Percentiles rank a stretch among this genome's conserved stretches.
Conservation (phyloP, 2,888 invertebrate species). For the Oscheius sp. region DNA sequence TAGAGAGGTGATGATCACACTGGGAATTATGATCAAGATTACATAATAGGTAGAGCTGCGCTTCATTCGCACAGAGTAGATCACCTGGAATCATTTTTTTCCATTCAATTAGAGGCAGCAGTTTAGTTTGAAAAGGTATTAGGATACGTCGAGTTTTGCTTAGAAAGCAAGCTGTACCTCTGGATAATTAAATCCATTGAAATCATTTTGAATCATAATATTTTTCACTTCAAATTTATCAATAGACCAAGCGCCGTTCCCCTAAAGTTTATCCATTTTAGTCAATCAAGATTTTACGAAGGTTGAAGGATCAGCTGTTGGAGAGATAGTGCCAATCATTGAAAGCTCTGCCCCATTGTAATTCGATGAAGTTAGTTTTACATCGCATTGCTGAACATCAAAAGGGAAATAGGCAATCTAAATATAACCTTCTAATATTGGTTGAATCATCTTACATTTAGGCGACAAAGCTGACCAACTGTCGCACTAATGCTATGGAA, state of each 20-base stretch:
- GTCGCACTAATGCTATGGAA: background rate
- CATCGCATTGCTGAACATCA: constrained; percentile 2
- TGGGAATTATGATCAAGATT: constrained; percentile 20
- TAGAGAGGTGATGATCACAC: constrained; percentile 12
- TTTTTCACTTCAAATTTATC: background rate
- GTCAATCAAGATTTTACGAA: too few relatives aligned
- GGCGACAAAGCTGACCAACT: background rate
- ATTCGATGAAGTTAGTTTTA: background rate
- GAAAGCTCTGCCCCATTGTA: background rate
- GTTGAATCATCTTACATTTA: background rate
- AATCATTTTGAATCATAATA: background rate
- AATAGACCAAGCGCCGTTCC: constrained; percentile 10
- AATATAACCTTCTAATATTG: background rate
- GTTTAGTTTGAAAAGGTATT: background rate
- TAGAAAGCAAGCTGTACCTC: background rate
- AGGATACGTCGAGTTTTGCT: background rate
- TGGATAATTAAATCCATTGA: background rate
- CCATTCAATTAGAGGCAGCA: too few relatives aligned
- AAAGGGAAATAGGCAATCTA: constrained; percentile 20
- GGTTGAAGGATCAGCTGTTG: background rate
- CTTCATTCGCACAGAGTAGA: background rate
- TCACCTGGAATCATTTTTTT: background rate
- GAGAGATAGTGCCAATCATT: background rate
- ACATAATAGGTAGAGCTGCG: constrained; percentile 23
- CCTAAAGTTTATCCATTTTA: background rate